A percentile compares a stretch with the other conserved stretches of the same genome.
phyloP scores from a whole-genome alignment of 2,113 vertebrate genomes.

The Vidua macroura region DNA sequence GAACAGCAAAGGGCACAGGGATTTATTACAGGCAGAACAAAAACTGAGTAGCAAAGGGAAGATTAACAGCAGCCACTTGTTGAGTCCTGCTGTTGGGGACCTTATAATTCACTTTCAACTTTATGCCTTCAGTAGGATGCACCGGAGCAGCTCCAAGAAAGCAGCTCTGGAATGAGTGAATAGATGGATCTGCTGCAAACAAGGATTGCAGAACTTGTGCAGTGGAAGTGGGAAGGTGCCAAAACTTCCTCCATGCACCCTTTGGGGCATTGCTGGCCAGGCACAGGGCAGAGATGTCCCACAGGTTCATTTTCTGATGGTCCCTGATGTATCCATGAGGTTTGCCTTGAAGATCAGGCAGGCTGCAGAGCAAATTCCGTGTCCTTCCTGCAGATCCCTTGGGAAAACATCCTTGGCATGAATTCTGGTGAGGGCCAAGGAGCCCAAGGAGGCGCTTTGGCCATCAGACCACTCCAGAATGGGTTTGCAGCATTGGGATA shows the following conservation, averaged over 20 bases:
- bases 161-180: not conserved
- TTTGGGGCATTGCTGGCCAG: fast-evolving
- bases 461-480: not conserved
- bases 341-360: not conserved
- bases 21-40: constrained; percentile 40
- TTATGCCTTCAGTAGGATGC: not conserved
- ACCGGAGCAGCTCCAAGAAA: not conserved
- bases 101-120: not conserved
- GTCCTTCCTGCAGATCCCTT: not conserved
- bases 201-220: not conserved
- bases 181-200: not conserved
- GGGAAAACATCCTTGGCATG: not conserved
- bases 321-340: not conserved
- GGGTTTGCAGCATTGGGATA: not conserved
- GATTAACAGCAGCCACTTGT: constrained; percentile 10
- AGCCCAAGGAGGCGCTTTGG: not conserved
- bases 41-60: constrained; percentile 2
- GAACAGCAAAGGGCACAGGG: not conserved
- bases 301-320: not conserved
- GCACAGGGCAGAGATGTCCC: too few relatives aligned
- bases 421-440: not conserved
- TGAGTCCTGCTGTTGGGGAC: not conserved
- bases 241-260: fast-evolving
- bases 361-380: not conserved
- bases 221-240: not conserved